Conservation (phyloP, 2,888 invertebrate species). For the Epiblema foenella region DNA sequence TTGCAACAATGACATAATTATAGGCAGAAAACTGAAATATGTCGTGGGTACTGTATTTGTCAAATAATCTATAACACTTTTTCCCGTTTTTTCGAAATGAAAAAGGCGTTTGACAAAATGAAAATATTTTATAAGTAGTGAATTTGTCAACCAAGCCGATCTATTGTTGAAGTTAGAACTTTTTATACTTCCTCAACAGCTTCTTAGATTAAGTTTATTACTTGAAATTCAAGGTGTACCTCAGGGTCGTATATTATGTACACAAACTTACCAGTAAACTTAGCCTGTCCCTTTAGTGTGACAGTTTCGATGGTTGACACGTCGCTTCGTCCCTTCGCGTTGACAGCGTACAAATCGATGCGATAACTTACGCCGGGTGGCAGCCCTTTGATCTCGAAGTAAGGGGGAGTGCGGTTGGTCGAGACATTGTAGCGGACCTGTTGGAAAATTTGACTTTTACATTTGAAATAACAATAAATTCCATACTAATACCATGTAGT, state of each 20-base stretch:
- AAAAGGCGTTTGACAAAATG: too few relatives aligned
- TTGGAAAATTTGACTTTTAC: slow-evolving; percentile 52
- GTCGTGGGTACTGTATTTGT: too few relatives aligned
- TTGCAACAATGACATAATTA: too few relatives aligned
- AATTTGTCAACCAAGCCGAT: background rate
- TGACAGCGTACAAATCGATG: slow-evolving; percentile 93
- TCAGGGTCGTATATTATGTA: background rate
- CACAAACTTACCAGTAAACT: slow-evolving; percentile 89
- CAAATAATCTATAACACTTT: too few relatives aligned
- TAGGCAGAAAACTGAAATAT: too few relatives aligned
- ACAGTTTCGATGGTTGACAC: slow-evolving; percentile 93
- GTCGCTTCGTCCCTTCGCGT: slow-evolving; percentile 94
- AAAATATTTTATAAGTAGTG: too few relatives aligned
- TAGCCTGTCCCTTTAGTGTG: slow-evolving; percentile 93
- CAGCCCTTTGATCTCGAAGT: slow-evolving; percentile 88
- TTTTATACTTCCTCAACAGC: too few relatives aligned
- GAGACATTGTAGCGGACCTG: slow-evolving; percentile 87
- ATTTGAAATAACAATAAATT: background rate
- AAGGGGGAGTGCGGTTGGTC: slow-evolving; percentile 86
- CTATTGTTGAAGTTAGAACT: too few relatives aligned
- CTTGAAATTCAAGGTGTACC: background rate
- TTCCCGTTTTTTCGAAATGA: too few relatives aligned
- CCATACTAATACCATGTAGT: too few relatives aligned
- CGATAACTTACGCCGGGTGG: slow-evolving; percentile 91
- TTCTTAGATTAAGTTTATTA: too few relatives aligned